phyloP scores from a whole-genome alignment of 2,797 vertebrate genomes.

The Ptychadena robeensis region DNA sequence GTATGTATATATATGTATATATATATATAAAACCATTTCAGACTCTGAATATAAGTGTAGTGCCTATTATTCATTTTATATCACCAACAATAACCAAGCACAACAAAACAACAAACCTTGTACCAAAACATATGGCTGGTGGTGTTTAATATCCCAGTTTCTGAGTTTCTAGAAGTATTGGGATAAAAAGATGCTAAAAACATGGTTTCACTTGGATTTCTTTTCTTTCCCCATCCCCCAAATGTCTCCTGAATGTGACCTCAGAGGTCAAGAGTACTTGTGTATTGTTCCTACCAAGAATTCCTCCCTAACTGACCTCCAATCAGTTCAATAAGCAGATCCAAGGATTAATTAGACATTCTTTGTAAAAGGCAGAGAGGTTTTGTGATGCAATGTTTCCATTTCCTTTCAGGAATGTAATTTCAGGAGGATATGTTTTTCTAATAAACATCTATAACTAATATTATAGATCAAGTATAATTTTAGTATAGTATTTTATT shows the following conservation, averaged over 20 bases:
- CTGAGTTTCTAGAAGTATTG: not conserved
- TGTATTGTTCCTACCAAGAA: not conserved
- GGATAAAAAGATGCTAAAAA: not conserved
- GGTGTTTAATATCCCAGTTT: not conserved
- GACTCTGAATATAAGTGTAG: no score
- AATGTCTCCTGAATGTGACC: constrained; percentile 1
- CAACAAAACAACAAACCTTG: not conserved
- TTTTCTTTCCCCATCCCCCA: constrained; percentile 5
- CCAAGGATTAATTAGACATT: constrained; percentile 11
- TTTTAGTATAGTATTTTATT: no score
- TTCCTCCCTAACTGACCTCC: not conserved
- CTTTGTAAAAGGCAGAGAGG: not conserved
- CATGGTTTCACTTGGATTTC: not conserved
- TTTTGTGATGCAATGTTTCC: no score
- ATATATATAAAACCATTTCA: no score
- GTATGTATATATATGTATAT: no score
- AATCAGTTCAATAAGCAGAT: constrained; percentile 8
- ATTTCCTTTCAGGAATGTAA: no score
- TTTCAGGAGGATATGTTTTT: not conserved
- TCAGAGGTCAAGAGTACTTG: constrained; percentile 20
- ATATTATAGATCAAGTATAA: no score
- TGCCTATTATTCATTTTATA: no score
- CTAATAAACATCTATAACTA: no score
- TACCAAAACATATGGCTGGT: not conserved
- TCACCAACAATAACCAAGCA: not conserved